Evolutionary conservation across 1,140 invertebrate species (phyloP).

Genomic region (Tetragnatha versicolor): DNA sequence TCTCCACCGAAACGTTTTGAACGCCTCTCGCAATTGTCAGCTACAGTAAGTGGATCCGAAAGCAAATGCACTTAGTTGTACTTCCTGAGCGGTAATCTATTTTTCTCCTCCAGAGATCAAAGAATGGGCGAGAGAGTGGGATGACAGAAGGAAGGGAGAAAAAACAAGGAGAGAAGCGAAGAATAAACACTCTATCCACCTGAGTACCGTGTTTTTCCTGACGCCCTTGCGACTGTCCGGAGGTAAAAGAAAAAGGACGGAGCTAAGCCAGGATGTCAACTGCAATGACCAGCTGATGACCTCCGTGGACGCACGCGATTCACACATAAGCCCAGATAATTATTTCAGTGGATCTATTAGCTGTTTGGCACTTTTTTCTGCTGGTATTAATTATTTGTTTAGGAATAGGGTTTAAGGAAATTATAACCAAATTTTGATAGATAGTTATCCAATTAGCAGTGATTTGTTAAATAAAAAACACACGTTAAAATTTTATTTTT

Average conservation of each 20-base stretch:
- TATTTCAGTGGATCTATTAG: too few relatives aligned
- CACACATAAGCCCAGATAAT: not conserved
- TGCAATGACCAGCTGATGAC: constrained; percentile 24
- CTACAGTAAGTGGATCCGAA: constrained; percentile 2
- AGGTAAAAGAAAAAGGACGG: not conserved
- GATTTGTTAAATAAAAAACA: too few relatives aligned
- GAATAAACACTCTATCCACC: constrained; percentile 17
- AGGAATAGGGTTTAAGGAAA: too few relatives aligned
- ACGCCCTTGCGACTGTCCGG: not conserved
- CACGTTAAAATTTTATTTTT: too few relatives aligned
- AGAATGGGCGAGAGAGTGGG: not conserved
- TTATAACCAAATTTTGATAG: too few relatives aligned
- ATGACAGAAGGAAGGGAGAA: not conserved
- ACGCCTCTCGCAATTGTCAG: too few relatives aligned
- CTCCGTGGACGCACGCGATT: not conserved
- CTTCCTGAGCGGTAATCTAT: not conserved
- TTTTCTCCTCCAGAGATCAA: not conserved
- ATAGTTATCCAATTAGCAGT: too few relatives aligned
- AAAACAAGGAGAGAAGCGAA: constrained; percentile 7
- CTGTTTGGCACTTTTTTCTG: too few relatives aligned
- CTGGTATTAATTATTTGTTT: too few relatives aligned
- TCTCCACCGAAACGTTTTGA: too few relatives aligned
- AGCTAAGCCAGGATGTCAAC: constrained; percentile 30
- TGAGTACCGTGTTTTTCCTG: constrained; percentile 20
- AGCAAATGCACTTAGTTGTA: constrained; percentile 18